Percentiles rank a stretch among this genome's conserved stretches.
Conservation (phyloP, 2,797 vertebrate species). For the Hydrophis major region DNA sequence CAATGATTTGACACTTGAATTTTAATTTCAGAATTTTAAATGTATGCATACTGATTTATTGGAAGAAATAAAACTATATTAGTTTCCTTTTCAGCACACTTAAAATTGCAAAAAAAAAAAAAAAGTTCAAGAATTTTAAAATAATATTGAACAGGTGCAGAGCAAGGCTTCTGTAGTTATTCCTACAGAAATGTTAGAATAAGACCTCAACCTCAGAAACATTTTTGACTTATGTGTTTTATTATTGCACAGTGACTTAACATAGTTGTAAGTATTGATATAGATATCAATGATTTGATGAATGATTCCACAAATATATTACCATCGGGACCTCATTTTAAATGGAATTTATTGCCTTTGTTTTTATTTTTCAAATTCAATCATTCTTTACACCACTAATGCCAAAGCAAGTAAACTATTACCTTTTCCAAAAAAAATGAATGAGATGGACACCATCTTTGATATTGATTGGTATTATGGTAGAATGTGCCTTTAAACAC, state of each 20-base stretch:
- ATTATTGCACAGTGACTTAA: background rate
- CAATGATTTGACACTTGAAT: background rate
- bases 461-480: constrained; percentile 8
- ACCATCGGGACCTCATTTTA: background rate
- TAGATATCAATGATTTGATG: background rate
- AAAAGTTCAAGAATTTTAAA: background rate
- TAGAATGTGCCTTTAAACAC: background rate
- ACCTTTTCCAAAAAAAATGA: background rate
- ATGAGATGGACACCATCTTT: background rate
- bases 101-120: background rate
- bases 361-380: constrained; percentile 8
- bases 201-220: background rate
- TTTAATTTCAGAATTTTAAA: background rate
- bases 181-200: background rate
- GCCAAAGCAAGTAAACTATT: constrained; percentile 7
- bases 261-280: background rate
- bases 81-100: background rate
- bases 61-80: background rate
- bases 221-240: background rate
- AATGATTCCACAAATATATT: constrained; percentile 31
- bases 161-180: background rate
- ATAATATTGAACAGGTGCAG: background rate
- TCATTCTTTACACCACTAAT: constrained; percentile 38
- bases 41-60: background rate
- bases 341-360: constrained; percentile 22